Conservation (phyloP, 2,888 invertebrate genomes). For the Bombylius major region DNA sequence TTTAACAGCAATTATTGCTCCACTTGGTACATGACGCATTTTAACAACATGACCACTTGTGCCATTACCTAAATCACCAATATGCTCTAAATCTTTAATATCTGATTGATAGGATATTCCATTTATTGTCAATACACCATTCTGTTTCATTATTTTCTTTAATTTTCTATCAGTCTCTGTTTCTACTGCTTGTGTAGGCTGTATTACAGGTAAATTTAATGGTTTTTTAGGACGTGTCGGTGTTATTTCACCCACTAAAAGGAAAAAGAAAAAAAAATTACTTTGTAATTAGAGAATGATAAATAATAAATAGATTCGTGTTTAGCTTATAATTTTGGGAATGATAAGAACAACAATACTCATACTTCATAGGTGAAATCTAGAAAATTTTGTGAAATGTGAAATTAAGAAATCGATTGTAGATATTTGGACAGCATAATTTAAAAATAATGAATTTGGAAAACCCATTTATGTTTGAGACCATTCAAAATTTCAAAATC, state of each 20-base stretch:
- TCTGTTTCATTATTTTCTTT: conserved; percentile 86
- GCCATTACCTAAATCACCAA: conserved; percentile 84
- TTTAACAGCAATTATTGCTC: conserved; percentile 86
- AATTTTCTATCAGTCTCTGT: conserved; percentile 71
- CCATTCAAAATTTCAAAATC: too few species aligned
- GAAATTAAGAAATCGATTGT: too few species aligned
- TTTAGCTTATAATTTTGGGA: too few species aligned
- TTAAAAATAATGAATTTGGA: too few species aligned
- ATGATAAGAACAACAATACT: not conserved
- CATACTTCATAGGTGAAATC: too few species aligned
- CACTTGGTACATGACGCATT: conserved; percentile 81
- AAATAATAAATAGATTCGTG: not conserved
- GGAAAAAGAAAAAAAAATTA: not conserved
- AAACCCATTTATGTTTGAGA: too few species aligned
- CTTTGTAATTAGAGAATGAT: not conserved
- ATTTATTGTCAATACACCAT: conserved; percentile 76
- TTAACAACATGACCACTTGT: conserved; percentile 97
- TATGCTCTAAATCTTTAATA: conserved; percentile 69
- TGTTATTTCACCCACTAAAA: conserved; percentile 34
- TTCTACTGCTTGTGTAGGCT: conserved; percentile 44
- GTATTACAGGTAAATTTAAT: conserved; percentile 43
- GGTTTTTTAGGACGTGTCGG: conserved; percentile 41
- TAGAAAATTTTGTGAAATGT: too few species aligned
- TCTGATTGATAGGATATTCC: conserved; percentile 66
- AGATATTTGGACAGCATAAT: too few species aligned